Base-by-base conservation (phyloP, 2,113 vertebrate genomes). In the Thymallus thymallus region DNA sequence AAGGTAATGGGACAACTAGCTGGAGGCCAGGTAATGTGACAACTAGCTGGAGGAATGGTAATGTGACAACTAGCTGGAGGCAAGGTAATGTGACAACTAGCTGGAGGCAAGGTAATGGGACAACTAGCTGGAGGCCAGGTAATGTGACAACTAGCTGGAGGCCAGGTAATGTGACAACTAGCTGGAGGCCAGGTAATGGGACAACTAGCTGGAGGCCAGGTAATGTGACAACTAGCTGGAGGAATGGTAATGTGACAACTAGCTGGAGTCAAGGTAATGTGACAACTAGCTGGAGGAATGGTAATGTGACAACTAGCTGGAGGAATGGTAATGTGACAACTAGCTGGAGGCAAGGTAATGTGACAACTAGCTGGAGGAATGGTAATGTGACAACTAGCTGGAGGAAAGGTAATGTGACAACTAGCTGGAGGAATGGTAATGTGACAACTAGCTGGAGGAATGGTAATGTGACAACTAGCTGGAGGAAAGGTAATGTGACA, bases 281-380 rank as follows among this genome's bases (percentile, higher is more conserved):
- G 23, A 79, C n/a, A n/a, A n/a, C n/a, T n/a, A n/a, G n/a, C 26
- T 41, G 35, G 9, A 41, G 9, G 35, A 0, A 41, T 0, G 35
- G 9, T 41, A 41, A 41, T 10, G 35, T 68, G 67, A 83, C 61
- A 71, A 55, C 29, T 26, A 22, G 70, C 75, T 78, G 30, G 46
- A 61, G 64, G 71, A 69, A 6, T 60, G 66, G 20, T 62, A 20
- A 63, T 45, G 32, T 71, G 23, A 79, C n/a, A n/a, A n/a, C n/a
- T n/a, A n/a, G n/a, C 26, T 41, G 35, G 9, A 41, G 9, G 35
- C 2, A 41, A 3, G 35, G 9, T 41, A 41, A 41, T 10, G 35
- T 68, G 67, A 83, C 61, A 71, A 55, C 29, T 26, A 22, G 70
- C 75, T 78, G 30, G 46, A 61, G 64, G 71, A 69, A 6, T 60